Evolutionary conservation across 2,888 invertebrate species (phyloP).

Genomic region (Macrosiphum euphorbiae): DNA sequence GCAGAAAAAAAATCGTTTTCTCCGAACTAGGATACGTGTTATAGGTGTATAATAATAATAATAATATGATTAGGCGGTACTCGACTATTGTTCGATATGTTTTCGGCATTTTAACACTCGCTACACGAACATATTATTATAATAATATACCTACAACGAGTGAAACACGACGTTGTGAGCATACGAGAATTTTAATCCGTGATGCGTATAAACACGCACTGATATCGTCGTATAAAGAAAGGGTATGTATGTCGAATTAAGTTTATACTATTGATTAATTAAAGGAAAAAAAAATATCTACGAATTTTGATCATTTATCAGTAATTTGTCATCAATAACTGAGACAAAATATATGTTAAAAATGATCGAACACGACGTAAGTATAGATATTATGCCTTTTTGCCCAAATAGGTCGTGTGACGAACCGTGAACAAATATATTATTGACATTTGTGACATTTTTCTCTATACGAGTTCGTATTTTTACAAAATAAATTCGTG

Average conservation of each 20-base stretch:
- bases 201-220: not conserved
- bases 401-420: not conserved
- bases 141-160: not conserved
- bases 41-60: not conserved
- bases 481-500: not conserved
- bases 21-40: not conserved
- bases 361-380: not conserved
- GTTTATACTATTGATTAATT: not conserved
- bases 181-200: slow-evolving; percentile 5
- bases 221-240: not conserved
- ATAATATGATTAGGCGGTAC: not conserved
- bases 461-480: not conserved
- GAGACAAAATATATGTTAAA: not conserved
- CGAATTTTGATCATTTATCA: not conserved
- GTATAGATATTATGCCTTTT: not conserved
- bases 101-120: slow-evolving; percentile 13
- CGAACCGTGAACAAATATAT: not conserved
- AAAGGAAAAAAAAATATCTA: not conserved
- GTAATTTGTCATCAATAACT: too few species aligned
- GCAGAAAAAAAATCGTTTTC: not conserved
- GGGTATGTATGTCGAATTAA: not conserved
- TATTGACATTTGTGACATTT: not conserved
- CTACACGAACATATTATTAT: not conserved
- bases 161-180: not conserved
- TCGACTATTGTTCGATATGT: not conserved